Evolutionary conservation across 1,140 invertebrate genomes (phyloP).

Genomic region (Danaus melanippus): DNA sequence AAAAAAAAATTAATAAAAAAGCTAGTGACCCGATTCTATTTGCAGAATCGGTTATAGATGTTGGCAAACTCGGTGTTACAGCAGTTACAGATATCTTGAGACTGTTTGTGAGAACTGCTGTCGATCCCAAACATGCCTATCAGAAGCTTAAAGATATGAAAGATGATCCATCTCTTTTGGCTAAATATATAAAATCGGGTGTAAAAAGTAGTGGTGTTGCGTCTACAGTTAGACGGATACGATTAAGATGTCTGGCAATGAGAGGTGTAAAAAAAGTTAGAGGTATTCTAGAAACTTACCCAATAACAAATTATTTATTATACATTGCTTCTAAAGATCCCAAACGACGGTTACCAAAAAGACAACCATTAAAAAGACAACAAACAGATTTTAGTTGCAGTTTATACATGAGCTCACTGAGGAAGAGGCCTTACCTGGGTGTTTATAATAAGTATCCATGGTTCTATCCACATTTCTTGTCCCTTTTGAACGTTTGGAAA

Average conservation of each 20-base stretch:
- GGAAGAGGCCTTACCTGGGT: constrained; percentile 30
- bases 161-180: constrained; percentile 14
- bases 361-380: constrained; percentile 13
- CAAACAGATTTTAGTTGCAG: constrained; percentile 34
- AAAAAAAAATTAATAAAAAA: constrained; percentile 21
- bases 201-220: constrained; percentile 12
- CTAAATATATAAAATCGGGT: constrained; percentile 8
- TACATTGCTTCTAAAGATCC: constrained; percentile 26
- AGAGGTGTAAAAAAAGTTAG: constrained; percentile 9
- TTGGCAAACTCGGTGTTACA: constrained; percentile 26
- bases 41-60: constrained; percentile 29
- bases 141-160: constrained; percentile 14
- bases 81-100: constrained; percentile 15
- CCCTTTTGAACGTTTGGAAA: constrained; percentile 29
- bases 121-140: constrained; percentile 22
- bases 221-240: constrained; percentile 19
- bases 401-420: constrained; percentile 33
- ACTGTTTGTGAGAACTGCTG: constrained; percentile 14
- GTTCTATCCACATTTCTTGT: constrained; percentile 36
- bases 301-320: constrained; percentile 26
- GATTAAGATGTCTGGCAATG: constrained; percentile 19
- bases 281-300: constrained; percentile 21
- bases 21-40: constrained; percentile 20
- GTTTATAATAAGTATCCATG: constrained; percentile 33
- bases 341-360: constrained; percentile 16